Base-by-base conservation (phyloP, 2,113 vertebrate genomes). In the Pseudopipra pipra region DNA sequence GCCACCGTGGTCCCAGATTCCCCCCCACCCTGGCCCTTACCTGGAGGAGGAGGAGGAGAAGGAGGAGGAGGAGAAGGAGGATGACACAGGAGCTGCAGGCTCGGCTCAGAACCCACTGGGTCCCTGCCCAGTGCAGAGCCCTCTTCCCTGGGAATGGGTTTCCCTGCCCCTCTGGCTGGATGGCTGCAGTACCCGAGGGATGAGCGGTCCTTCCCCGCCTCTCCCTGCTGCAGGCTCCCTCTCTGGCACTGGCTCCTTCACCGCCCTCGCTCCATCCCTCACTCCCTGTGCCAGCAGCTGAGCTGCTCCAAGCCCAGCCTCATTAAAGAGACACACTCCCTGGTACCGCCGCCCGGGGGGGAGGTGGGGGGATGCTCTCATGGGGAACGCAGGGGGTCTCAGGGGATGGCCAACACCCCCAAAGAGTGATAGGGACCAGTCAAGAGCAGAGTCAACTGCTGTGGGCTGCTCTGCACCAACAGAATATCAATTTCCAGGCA, bases 271-370 rank as follows among this genome's bases (percentile, higher is more conserved):
- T 97, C 70, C 92, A 95, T 95, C 96, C 96, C 94, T 95, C 93
- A 8, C 92, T 96, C 96, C 87, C 95, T 41, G 87, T 96, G 96
- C 95, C 97, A 97, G 95, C 92, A 77, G 95, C 90, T 70, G 91
- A 94, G 95, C 95, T 85, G 94, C 93, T 97, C 90, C 95, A 96
- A 96, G 95, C 96, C 93, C 95, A 93, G 96, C 96, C 97, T 97
- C 92, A 28, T 97, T 97, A 97, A 97, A 97, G 97, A 95, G 97
- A 97, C 95, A 97, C 90, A 77, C 70, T 78, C 91, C 86, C 62
- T 9, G 35, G 75, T 81, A 82, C 65, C 4, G 46, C 37, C 46
- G 68, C 86, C 70, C 12, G 46, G 47, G 66, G 41, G 61, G 70
- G 47, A 49, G n/a, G 41, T 12, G 4, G 47, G 28, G 39, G 46